A percentile compares a stretch with the other conserved stretches of the same genome.
These are phyloP conservation scores for Drosophila orosa DNA, from an alignment of 1,140 invertebrate genomes.

Conservation along the genomic window DNA sequence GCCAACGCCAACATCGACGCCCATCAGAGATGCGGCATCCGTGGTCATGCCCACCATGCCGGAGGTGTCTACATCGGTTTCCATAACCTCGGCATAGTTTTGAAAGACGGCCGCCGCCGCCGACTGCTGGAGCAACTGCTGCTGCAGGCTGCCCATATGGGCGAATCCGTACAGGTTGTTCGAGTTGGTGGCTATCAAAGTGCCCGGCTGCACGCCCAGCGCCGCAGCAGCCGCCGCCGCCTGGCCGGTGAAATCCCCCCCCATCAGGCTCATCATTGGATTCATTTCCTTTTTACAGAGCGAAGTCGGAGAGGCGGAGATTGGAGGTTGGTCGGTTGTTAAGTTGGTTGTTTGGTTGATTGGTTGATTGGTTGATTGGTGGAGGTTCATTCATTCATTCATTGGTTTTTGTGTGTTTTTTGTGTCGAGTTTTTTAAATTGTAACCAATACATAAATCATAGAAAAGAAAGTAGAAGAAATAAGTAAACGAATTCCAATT, in stretches of 20 bases:
- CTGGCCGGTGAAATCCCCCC: constrained; percentile 81
- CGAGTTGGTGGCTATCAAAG: constrained; percentile 73
- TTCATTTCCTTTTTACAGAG: constrained; percentile 75
- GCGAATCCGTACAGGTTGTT: constrained; percentile 81
- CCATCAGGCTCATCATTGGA: constrained; percentile 84
- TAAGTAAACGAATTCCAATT: constrained; percentile 81
- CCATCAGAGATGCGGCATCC: constrained; percentile 39
- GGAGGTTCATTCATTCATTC: constrained; percentile 29
- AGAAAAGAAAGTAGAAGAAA: constrained; percentile 83
- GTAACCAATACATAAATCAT: constrained; percentile 82
- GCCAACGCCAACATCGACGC: constrained; percentile 59
- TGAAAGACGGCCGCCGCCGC: constrained; percentile 75
- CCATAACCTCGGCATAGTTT: constrained; percentile 73
- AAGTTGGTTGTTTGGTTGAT: constrained; percentile 8
- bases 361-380: constrained; percentile 18
- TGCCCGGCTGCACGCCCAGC: constrained; percentile 69
- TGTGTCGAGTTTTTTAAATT: constrained; percentile 58
- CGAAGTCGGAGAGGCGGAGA: background rate
- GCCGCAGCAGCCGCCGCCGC: constrained; percentile 73
- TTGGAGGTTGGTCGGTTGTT: constrained; percentile 12
- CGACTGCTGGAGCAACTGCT: constrained; percentile 74
- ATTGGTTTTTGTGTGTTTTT: constrained; percentile 41
- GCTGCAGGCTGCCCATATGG: constrained; percentile 78
- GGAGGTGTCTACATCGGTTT: constrained; percentile 58
- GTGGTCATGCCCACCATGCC: constrained; percentile 50